Percentiles rank a stretch among this genome's conserved stretches.
Evolutionary conservation across 2,888 invertebrate species (phyloP).

Genomic region (Copidosoma aretas): DNA sequence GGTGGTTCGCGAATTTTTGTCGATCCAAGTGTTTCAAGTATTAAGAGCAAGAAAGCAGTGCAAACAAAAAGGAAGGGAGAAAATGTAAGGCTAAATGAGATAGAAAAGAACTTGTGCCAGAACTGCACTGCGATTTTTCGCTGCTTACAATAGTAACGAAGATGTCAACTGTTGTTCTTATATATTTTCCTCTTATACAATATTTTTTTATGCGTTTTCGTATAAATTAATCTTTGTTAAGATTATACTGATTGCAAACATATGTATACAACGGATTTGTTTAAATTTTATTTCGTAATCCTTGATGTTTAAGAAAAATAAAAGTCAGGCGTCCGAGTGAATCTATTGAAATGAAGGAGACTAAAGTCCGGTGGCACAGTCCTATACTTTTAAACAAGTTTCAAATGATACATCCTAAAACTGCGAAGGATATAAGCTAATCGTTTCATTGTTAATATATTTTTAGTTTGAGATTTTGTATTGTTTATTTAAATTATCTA

Average conservation of each 20-base stretch:
- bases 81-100: background rate
- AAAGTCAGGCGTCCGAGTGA: slow-evolving; percentile 53
- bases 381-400: slow-evolving; percentile 23
- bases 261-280: slow-evolving; percentile 26
- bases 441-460: background rate
- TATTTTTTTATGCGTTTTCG: slow-evolving; percentile 30
- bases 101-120: slow-evolving; percentile 15
- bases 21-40: slow-evolving; percentile 21
- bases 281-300: slow-evolving; percentile 1
- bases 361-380: slow-evolving; percentile 31
- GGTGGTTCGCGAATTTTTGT: slow-evolving; percentile 22
- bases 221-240: slow-evolving; percentile 21
- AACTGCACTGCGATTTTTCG: background rate
- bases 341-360: slow-evolving; percentile 9
- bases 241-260: slow-evolving; percentile 12
- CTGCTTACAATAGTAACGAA: background rate
- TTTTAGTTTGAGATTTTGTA: background rate
- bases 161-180: slow-evolving; percentile 26
- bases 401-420: slow-evolving; percentile 6
- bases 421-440: slow-evolving; percentile 9
- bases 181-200: slow-evolving; percentile 29
- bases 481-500: background rate
- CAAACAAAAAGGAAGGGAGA: background rate
- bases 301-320: slow-evolving; percentile 36
- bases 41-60: background rate